Percentiles rank a stretch among this genome's conserved stretches.
These are phyloP conservation scores for Diabrotica balteata DNA, from an alignment of 2,888 invertebrate genomes.

Conservation along the genomic window DNA sequence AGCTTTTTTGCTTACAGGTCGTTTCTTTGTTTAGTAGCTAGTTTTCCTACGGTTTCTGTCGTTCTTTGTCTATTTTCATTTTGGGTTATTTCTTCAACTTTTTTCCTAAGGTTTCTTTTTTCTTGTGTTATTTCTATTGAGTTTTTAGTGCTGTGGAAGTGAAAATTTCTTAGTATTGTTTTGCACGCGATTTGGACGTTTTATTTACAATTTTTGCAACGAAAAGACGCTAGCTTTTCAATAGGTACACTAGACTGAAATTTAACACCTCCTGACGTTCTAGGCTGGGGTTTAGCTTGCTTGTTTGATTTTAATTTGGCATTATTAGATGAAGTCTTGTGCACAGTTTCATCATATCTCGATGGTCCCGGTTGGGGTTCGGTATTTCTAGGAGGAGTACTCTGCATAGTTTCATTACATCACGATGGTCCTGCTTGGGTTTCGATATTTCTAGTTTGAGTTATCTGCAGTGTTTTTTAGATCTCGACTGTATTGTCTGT, in stretches of 20 bases:
- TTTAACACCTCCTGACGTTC: slow-evolving; percentile 12
- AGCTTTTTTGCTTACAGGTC: not conserved
- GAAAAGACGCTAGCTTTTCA: slow-evolving; percentile 8
- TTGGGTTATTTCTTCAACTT: slow-evolving; percentile 6
- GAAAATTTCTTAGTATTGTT: slow-evolving; percentile 12
- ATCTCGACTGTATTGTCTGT: too few species aligned
- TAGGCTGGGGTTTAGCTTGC: slow-evolving; percentile 6
- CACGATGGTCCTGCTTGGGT: too few species aligned
- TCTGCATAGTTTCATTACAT: too few species aligned
- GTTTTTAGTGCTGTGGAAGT: slow-evolving; percentile 19
- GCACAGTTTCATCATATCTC: too few species aligned
- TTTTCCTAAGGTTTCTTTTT: slow-evolving; percentile 10
- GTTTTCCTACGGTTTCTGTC: slow-evolving; percentile 7
- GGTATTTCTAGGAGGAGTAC: too few species aligned
- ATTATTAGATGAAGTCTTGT: too few species aligned
- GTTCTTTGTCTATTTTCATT: slow-evolving; percentile 1
- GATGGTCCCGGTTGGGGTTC: too few species aligned
- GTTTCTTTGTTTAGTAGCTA: slow-evolving; percentile 12
- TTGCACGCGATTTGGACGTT: slow-evolving; percentile 15
- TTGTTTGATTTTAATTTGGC: slow-evolving; percentile 8
- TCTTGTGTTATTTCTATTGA: slow-evolving; percentile 11
- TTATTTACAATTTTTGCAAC: slow-evolving; percentile 1
- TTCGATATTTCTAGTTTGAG: too few species aligned
- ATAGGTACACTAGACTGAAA: slow-evolving; percentile 11
- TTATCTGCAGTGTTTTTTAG: too few species aligned